Evolutionary conservation across 2,113 vertebrate species (phyloP), one percentile per base, ranked within the genome.

Genomic region (Emydura subglobosa): DNA sequence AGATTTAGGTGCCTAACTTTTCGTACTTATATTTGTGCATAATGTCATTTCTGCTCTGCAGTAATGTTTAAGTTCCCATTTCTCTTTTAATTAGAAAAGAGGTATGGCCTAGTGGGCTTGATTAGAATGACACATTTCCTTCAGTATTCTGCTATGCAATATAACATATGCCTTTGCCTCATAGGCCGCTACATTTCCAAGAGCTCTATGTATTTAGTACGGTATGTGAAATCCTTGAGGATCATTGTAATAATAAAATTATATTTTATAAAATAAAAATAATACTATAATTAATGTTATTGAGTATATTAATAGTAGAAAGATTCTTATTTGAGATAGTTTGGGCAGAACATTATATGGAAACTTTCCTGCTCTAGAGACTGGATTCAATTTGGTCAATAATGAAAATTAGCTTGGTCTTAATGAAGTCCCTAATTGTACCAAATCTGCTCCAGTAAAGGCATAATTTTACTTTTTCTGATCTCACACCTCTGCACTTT

Each of bases 11-110:
- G 3, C 19, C 50, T 82, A 78, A 92, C 1, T 19, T 83, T 82
- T 51, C 31, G 44, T 79, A 83, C 42, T 91, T 51, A 79, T 82
- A 95, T 74, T 53, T 84, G 57, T 89, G 83, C 82, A 94, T 96
- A 74, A 76, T 55, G 79, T 91, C 79, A 42, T 95, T 91, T 96
- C 72, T 24, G n/a, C 92, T 92, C 92, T 96, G 89, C 96, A 88
- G 55, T 95, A 97, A 86, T 80, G 93, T 83, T 94, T 80, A 90
- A 87, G 88, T 90, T 76, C 82, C 90, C 88, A 96, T 53, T 5
- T 55, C 55, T 3, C 22, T 85, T 29, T 44, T 94, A 82, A 3
- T 24, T 49, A n/a, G 59, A n/a, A 83, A 82, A 91, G 8, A 31
- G 61, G 83, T 88, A 92, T 92, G 47, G 51, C n/a, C 39, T 39